These are phyloP conservation scores for Anguilla obscura DNA, from an alignment of 2,797 vertebrate genomes.

Conservation along the genomic window DNA sequence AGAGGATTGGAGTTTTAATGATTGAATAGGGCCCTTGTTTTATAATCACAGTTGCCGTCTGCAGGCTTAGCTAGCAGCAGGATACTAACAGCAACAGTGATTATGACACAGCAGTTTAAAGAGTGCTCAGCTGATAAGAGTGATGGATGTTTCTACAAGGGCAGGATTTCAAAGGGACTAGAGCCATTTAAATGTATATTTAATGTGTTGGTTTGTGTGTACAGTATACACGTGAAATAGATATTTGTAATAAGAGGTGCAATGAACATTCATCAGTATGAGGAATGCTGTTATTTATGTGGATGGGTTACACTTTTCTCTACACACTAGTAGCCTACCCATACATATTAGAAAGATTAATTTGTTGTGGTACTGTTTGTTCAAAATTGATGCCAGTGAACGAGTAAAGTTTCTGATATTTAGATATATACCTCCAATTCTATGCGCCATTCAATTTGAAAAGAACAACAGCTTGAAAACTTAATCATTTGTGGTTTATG, in stretches of 20 bases:
- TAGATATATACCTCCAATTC: not conserved
- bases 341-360: no score
- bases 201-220: not conserved
- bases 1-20: not conserved
- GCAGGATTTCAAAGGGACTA: not conserved
- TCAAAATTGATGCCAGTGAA: no score
- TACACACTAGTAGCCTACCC: no score
- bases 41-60: not conserved
- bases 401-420: not conserved
- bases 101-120: slow-evolving; percentile 44
- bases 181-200: slow-evolving; percentile 22
- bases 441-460: not conserved
- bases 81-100: slow-evolving; percentile 57
- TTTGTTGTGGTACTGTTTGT: no score
- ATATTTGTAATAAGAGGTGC: not conserved
- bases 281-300: no score
- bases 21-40: not conserved
- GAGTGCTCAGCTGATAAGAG: not conserved
- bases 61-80: slow-evolving; percentile 47
- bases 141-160: not conserved
- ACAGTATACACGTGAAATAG: not conserved
- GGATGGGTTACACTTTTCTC: no score
- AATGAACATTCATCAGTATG: not conserved
- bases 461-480: not conserved
- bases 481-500: not conserved